Conservation (phyloP, 2,113 vertebrate genomes). For the Oncorhynchus keta region DNA sequence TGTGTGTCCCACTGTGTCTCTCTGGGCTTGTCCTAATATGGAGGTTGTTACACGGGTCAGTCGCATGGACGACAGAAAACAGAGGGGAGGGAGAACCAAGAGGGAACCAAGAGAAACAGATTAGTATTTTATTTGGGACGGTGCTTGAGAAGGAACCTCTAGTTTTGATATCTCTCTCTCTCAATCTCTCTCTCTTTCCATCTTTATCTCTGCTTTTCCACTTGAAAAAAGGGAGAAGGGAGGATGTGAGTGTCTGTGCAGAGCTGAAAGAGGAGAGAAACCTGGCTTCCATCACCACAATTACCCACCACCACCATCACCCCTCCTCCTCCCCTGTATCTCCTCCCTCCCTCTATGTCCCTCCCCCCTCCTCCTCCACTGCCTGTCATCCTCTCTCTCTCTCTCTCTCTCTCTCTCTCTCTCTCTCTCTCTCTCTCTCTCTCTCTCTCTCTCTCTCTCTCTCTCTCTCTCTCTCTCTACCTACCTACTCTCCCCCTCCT, state of each 20-base stretch:
- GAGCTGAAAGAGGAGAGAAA: not conserved
- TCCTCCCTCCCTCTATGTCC: not conserved
- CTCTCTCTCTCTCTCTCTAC: no score
- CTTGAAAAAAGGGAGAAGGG: not conserved
- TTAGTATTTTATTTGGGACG: conserved; percentile 59
- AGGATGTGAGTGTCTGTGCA: not conserved
- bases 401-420: no score
- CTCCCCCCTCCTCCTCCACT: no score
- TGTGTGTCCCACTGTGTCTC: conserved; percentile 21
- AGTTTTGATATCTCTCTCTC: conserved; percentile 56
- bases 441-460: no score
- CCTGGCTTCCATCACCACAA: conserved; percentile 10
- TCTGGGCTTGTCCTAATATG: conserved; percentile 76
- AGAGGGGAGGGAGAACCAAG: not conserved
- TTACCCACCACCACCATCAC: not conserved
- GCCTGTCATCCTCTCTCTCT: not conserved
- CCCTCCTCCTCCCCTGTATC: not conserved
- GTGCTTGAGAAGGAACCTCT: conserved; percentile 69
- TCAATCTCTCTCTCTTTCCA: not conserved
- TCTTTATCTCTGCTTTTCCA: not conserved
- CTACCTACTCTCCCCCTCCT: not conserved
- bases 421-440: no score
- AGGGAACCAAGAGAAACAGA: not conserved
- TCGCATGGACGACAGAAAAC: conserved; percentile 66
- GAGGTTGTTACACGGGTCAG: conserved; percentile 74